A percentile compares a stretch with the other conserved stretches of the same genome.
These are phyloP conservation scores for Drosophila leonis DNA, from an alignment of 2,888 invertebrate species.

Conservation along the genomic window DNA sequence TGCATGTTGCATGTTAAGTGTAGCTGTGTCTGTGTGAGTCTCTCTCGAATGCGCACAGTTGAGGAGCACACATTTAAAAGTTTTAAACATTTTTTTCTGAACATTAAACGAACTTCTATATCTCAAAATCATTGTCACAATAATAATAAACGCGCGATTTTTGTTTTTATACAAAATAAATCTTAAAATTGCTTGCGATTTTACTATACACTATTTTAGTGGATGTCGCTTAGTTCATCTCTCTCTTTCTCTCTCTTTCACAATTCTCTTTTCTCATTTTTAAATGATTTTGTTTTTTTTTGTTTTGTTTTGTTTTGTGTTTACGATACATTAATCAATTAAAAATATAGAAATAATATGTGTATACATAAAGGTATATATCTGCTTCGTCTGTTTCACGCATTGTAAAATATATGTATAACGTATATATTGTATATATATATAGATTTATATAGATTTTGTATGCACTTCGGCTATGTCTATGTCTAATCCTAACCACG, in stretches of 20 bases:
- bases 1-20: conserved; percentile 31
- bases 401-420: conserved; percentile 75
- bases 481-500: conserved; percentile 58
- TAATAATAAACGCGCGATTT: conserved; percentile 42
- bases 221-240: conserved; percentile 75
- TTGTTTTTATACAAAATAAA: conserved; percentile 59
- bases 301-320: conserved; percentile 22
- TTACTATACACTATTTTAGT: conserved; percentile 70
- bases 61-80: conserved; percentile 49
- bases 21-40: conserved; percentile 29
- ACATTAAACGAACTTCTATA: conserved; percentile 48
- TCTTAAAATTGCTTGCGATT: conserved; percentile 71
- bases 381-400: conserved; percentile 57
- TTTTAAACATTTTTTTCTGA: conserved; percentile 56
- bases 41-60: conserved; percentile 40
- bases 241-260: conserved; percentile 21
- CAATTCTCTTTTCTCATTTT: conserved; percentile 22
- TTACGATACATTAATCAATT: conserved; percentile 58
- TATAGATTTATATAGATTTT: conserved; percentile 68
- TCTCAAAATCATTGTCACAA: conserved; percentile 20
- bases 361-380: conserved; percentile 71
- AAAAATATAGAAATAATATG: conserved; percentile 77
- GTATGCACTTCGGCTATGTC: conserved; percentile 67
- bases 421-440: conserved; percentile 59
- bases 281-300: conserved; percentile 17